These are phyloP conservation scores for Drosophila micromelanica DNA, from an alignment of 1,140 invertebrate species.

Conservation along the genomic window DNA sequence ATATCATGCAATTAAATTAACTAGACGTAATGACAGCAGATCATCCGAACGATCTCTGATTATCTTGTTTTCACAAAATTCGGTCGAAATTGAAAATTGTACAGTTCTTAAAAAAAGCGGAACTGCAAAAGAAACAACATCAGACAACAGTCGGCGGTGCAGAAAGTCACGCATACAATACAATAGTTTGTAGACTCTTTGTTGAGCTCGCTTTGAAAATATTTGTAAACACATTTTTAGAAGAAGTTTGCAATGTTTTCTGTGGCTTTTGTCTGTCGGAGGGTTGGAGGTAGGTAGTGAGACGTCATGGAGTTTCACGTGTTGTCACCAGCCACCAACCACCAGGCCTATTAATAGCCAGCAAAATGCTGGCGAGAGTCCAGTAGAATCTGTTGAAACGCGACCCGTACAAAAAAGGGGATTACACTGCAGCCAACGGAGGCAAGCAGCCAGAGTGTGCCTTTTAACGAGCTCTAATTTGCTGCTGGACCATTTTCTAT, in stretches of 20 bases:
- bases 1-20: too few relatives aligned
- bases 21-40: too few relatives aligned
- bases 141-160: slow-evolving; percentile 10
- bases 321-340: slow-evolving; percentile 83
- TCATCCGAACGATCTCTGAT: background rate
- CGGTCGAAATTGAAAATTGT: too few relatives aligned
- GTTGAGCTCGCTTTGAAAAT: slow-evolving; percentile 75
- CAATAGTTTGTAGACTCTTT: slow-evolving; percentile 59
- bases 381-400: slow-evolving; percentile 80
- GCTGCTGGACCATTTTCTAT: slow-evolving; percentile 68
- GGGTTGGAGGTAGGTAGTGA: slow-evolving; percentile 69
- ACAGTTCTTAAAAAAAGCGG: too few relatives aligned
- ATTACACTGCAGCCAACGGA: slow-evolving; percentile 52
- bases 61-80: too few relatives aligned
- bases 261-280: slow-evolving; percentile 46
- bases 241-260: slow-evolving; percentile 65
- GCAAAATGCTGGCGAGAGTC: slow-evolving; percentile 44
- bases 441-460: slow-evolving; percentile 64
- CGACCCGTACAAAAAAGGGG: slow-evolving; percentile 51
- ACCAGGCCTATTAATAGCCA: slow-evolving; percentile 73
- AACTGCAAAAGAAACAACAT: slow-evolving; percentile 19
- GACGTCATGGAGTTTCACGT: slow-evolving; percentile 83
- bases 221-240: slow-evolving; percentile 82
- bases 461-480: slow-evolving; percentile 82
- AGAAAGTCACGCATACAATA: slow-evolving; percentile 65